Evolutionary conservation across 1,140 invertebrate genomes (phyloP).

Genomic region (Archivesica marissinica): DNA sequence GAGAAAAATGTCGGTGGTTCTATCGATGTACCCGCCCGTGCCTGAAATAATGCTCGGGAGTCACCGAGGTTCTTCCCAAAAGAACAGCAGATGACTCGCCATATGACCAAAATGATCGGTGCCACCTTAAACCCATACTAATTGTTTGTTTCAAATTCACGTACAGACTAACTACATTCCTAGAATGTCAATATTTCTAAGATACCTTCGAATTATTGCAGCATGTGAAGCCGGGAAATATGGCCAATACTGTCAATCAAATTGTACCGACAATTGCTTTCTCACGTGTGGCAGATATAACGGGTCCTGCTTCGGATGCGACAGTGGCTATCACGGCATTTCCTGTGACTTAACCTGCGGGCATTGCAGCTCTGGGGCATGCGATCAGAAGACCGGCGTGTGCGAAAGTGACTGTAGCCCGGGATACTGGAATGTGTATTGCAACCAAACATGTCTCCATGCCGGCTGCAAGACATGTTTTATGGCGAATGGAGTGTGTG

Average conservation of each 20-base stretch:
- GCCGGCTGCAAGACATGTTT: constrained; percentile 4
- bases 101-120: too few species aligned
- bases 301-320: constrained; percentile 11
- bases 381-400: constrained; percentile 18
- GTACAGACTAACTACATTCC: too few species aligned
- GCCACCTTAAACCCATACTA: too few species aligned
- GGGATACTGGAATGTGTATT: constrained; percentile 18
- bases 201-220: too few species aligned
- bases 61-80: too few species aligned
- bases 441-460: constrained; percentile 24
- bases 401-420: neutral
- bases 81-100: too few species aligned
- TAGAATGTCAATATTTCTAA: too few species aligned
- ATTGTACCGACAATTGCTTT: constrained; percentile 19
- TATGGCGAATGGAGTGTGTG: constrained; percentile 16
- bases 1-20: too few species aligned
- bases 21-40: too few species aligned
- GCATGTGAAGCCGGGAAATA: constrained; percentile 27
- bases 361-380: neutral
- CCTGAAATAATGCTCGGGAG: too few species aligned
- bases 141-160: too few species aligned
- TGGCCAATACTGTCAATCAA: constrained; percentile 27
- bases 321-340: constrained; percentile 3
- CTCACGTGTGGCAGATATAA: constrained; percentile 26
- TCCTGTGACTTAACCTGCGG: constrained; percentile 16